Conservation (phyloP, 2,797 vertebrate genomes). For the Pygocentrus nattereri region DNA sequence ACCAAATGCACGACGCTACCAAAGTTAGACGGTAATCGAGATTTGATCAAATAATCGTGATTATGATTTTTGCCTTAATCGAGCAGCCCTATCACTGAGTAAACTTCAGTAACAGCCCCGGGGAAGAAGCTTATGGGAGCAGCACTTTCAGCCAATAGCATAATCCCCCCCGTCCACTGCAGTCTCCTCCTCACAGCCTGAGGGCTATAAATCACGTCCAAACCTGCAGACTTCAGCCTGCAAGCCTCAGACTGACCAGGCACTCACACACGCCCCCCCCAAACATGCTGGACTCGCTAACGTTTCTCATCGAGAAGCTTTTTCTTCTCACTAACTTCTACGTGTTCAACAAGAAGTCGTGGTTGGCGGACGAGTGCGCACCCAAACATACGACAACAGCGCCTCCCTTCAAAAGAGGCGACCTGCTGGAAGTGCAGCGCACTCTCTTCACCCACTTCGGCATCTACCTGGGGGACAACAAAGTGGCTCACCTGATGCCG, state of each 20-base stretch:
- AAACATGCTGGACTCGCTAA: constrained; percentile 64
- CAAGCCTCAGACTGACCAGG: constrained; percentile 4
- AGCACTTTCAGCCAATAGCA: constrained; percentile 63
- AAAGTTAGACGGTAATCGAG: no score
- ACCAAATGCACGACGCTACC: no score
- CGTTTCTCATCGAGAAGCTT: constrained; percentile 82
- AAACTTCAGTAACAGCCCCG: background rate
- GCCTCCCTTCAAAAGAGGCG: constrained; percentile 77
- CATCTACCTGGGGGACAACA: constrained; percentile 91
- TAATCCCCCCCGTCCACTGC: constrained; percentile 30
- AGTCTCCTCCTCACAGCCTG: constrained; percentile 59
- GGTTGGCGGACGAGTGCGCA: constrained; percentile 14
- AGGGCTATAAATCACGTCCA: constrained; percentile 67
- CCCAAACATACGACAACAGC: background rate
- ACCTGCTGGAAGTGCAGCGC: constrained; percentile 91
- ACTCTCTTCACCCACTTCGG: constrained; percentile 92
- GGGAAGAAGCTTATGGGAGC: no score
- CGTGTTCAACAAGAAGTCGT: constrained; percentile 63
- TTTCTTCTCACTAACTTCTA: constrained; percentile 80
- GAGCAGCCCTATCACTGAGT: no score
- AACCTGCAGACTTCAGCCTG: background rate
- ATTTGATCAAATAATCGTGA: no score
- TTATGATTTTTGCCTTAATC: no score
- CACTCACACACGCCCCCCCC: background rate
- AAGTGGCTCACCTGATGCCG: constrained; percentile 93